Base-by-base conservation (phyloP, 2,113 vertebrate genomes). In the Pyxicephalus adspersus region DNA sequence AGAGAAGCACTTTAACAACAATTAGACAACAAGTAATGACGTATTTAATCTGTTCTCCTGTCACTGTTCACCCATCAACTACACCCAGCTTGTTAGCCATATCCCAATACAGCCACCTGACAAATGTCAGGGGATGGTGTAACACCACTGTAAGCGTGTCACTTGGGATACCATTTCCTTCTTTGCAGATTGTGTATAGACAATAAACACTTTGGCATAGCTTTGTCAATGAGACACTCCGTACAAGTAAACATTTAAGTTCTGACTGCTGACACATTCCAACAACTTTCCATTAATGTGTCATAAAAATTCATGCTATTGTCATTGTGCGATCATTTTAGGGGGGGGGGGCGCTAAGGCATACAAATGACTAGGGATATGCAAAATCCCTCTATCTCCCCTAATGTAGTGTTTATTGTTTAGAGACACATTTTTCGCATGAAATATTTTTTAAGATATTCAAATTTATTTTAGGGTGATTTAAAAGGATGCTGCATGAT, bases 11-110 rank as follows among this genome's bases (percentile, higher is more conserved):
- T 55, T 55, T 11, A 22, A 57, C 54, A 29, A 31, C 31, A 57
- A 57, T 73, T 73, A 73, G 70, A 57, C 52, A 34, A 6, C 26
- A 57, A 20, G 52, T 52, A 57, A 73, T 73, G 70, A 73, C 70
- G 70, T 73, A n/a, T 73, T 57, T 73, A 58, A 45, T 58, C 31
- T 26, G 70, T 73, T 26, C 70, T 29, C 29, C 26, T 34, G 26
- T 7, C 51, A n/a, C 51, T 55, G 20, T 51, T 55, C 68, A 13
- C 9, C 38, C 38, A 45, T 45, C 38, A 9, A 20, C 68, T 54
- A 72, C 25, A 72, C 19, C 28, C 57, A 22, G 52, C 52, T 73
- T 73, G 70, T 73, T 73, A 57, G 70, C 52, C 20, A n/a, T n/a
- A 29, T 71, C 68, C 52, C 28, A 22, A 28, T 57, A 26, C 55